Conservation (phyloP, 2,113 vertebrate species). For the Aphelocoma coerulescens region DNA sequence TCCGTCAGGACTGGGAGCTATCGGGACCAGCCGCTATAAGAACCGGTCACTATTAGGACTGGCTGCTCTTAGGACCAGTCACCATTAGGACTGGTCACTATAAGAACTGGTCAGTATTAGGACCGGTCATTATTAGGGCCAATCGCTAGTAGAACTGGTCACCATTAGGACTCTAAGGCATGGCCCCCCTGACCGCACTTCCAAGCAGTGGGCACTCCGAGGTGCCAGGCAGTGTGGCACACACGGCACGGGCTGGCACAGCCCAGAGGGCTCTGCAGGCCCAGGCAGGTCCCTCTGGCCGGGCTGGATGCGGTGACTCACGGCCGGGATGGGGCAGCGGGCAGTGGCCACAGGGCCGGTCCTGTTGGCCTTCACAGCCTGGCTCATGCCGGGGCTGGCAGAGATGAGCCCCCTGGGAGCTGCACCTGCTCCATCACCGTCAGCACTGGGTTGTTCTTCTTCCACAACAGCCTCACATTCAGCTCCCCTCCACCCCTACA, state of each 20-base stretch:
- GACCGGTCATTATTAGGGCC: fast-evolving
- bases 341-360: not conserved
- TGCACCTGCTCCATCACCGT: not conserved
- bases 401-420: not conserved
- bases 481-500: fast-evolving
- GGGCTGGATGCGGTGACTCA: fast-evolving
- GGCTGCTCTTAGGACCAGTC: not conserved
- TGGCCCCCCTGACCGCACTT: fast-evolving
- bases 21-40: fast-evolving
- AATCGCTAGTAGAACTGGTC: fast-evolving
- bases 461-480: not conserved
- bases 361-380: not conserved
- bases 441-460: not conserved
- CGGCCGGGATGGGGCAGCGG: fast-evolving
- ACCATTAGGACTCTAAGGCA: too few species aligned
- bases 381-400: not conserved
- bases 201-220: fast-evolving
- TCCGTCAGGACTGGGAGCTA: not conserved
- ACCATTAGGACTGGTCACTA: not conserved
- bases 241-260: not conserved
- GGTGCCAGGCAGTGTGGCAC: fast-evolving
- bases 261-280: fast-evolving
- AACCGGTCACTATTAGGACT: fast-evolving
- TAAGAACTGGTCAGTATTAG: not conserved
- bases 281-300: fast-evolving